phyloP scores from a whole-genome alignment of 53 echinoderm and acorn worm species.

The Luidia sarsii region DNA sequence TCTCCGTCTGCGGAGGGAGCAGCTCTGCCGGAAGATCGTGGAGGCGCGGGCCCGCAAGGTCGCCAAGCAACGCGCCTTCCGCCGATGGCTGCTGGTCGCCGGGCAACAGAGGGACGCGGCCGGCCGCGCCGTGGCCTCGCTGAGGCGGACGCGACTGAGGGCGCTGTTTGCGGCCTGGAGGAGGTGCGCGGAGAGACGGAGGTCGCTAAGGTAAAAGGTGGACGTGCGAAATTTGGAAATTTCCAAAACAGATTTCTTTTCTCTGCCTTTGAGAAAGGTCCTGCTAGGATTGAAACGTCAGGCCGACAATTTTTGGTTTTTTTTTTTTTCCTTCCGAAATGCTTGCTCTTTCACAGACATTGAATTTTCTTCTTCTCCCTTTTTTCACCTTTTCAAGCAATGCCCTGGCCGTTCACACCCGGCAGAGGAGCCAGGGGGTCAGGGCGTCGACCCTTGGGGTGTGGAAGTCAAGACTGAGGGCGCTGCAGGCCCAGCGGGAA shows the following conservation, averaged over 20 bases:
- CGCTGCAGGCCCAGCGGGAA: neutral
- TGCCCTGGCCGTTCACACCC: too few relatives aligned
- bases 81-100: slow-evolving; percentile 48
- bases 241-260: too few relatives aligned
- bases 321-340: too few relatives aligned
- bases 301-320: too few relatives aligned
- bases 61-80: slow-evolving; percentile 46
- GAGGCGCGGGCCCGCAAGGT: slow-evolving; percentile 56
- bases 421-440: neutral
- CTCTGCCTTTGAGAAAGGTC: too few relatives aligned
- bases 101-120: slow-evolving; percentile 50
- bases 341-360: too few relatives aligned
- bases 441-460: slow-evolving; percentile 5
- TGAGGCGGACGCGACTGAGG: slow-evolving; percentile 23
- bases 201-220: slow-evolving; percentile 31
- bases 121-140: neutral
- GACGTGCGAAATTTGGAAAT: too few relatives aligned
- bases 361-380: too few relatives aligned
- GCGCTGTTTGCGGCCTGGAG: slow-evolving; percentile 42
- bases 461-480: slow-evolving; percentile 16
- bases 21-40: slow-evolving; percentile 47
- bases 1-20: slow-evolving; percentile 52
- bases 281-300: too few relatives aligned
- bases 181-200: neutral
- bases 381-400: too few relatives aligned